A percentile compares a stretch with the other conserved stretches of the same genome.
Evolutionary conservation across 2,113 vertebrate species (phyloP).

Genomic region (Nicator chloris): DNA sequence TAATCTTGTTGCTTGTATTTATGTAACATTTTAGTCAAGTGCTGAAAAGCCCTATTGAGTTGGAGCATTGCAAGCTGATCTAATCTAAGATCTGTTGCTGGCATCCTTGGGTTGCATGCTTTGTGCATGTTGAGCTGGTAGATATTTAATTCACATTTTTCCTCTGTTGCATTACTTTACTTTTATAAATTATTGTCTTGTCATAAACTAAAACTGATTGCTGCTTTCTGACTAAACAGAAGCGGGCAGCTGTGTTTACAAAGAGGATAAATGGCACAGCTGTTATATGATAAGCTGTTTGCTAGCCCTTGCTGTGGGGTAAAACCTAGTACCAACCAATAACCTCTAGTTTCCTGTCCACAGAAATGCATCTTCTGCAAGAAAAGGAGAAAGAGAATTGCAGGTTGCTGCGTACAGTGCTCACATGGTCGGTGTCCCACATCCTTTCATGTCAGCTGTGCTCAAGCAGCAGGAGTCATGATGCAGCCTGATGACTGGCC

Average conservation of each 20-base stretch:
- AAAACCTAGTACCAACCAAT: background rate
- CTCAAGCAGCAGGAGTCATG: conserved; percentile 92
- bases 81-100: background rate
- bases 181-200: background rate
- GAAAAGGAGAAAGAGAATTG: conserved; percentile 91
- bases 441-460: conserved; percentile 95
- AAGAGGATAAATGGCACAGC: background rate
- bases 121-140: background rate
- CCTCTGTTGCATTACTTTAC: background rate
- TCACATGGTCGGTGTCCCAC: conserved; percentile 96
- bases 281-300: background rate
- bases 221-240: background rate
- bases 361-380: conserved; percentile 98
- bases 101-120: background rate
- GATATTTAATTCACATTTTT: background rate
- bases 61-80: background rate
- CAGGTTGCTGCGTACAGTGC: conserved; percentile 94
- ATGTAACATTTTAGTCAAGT: background rate
- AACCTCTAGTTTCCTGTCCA: background rate
- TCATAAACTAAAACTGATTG: background rate
- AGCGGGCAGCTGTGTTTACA: background rate
- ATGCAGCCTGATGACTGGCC: conserved; percentile 98
- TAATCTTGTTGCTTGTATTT: background rate
- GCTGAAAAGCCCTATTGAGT: background rate
- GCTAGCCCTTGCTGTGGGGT: background rate